Evolutionary conservation across 23 tunicate genomes (phyloP), one percentile per base, ranked within the genome.

Genomic region (Ciona savignyi): DNA sequence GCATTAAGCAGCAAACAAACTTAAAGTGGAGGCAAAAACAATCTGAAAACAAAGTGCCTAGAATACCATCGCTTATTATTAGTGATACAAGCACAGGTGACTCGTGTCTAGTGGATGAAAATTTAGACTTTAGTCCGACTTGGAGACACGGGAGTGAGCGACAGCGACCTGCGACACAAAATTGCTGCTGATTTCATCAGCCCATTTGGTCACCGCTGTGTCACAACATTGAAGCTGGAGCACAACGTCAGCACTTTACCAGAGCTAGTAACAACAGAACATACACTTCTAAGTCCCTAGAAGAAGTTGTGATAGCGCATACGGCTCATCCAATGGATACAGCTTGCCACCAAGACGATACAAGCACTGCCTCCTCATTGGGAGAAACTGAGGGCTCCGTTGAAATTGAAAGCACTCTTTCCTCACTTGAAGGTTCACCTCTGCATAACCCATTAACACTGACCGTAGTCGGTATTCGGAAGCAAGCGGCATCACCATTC

Each of bases 271-370:
- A 6, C 56, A 42, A 15, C 67, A 63, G 76, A 72, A 6, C 80
- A 74, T 67, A 31, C 35, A 24, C 77, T 82, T 15, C 32, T 82
- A 28, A 66, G 80, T 60, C 80, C n/a, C 77, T 4, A 31, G 78
- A 49, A 66, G 69, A 75, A 81, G 93, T 26, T 79, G 79, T 63
- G 97, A 91, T 70, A 91, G 97, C 68, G 97, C 97, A 0, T 91
- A 91, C 76, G 74, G 97, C 60, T 91, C 97, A 1, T 80, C 79
- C 29, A 22, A 72, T 78, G 75, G 91, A 85, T 24, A 73, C 86
- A 4, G 48, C 3, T 29, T 9, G 31, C 20, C 30, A 24, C 19
- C 65, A 34, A 63, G 25, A 25, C 2, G 75, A 77, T 19, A 63
- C 66, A 1, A 34, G 62, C n/a, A 23, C 63, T 70, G 27, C 89